Base-by-base conservation (phyloP, 2,888 invertebrate genomes). In the Acanthosepion esculentum region DNA sequence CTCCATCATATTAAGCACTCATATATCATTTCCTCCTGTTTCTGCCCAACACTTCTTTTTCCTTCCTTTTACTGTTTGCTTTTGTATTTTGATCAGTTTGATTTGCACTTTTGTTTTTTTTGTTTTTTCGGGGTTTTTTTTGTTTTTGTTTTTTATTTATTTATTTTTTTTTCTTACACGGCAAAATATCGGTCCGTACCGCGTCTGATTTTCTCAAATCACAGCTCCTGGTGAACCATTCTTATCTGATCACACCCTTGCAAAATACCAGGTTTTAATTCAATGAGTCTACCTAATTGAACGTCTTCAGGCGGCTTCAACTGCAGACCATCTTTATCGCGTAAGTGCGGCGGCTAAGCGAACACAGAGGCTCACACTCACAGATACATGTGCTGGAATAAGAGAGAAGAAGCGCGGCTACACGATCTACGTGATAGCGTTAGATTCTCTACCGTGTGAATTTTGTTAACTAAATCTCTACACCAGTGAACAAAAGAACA, bases 201-300 rank as follows among this genome's bases (percentile, higher is more conserved):
- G 78, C 33, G 78, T 33, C 78, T 78, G 78, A 78, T 78, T 78
- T n/a, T 78, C 78, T 2, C 78, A 33, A 78, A 78, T 78, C 78
- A n/a, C 78, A 33, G 78, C 78, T 78, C n/a, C 78, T 78, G 78
- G 78, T 78, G 78, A 78, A 78, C 78, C 15, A n/a, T 33, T 78
- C 78, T 78, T 78, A 78, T n/a, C 78, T 78, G 78, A 78, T 78
- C 78, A 78, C 78, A 78, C 78, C n/a, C 78, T 78, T n/a, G 78
- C 78, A 10, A 78, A 78, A 78, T 78, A n/a, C 12, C 15, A 78
- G 78, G n/a, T 78, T 78, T n/a, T 78, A 78, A 78, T 78, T 78
- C 78, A 78, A 78, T 78, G 78, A 78, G n/a, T 78, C 78, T 78
- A n/a, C n/a, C 78, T 78, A 78, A 78, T 78, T 78, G 10, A 33